Percentiles rank a stretch among this genome's conserved stretches.
These are phyloP conservation scores for Drosophila ananassae DNA, from an alignment of 1,140 invertebrate species.

Conservation along the genomic window DNA sequence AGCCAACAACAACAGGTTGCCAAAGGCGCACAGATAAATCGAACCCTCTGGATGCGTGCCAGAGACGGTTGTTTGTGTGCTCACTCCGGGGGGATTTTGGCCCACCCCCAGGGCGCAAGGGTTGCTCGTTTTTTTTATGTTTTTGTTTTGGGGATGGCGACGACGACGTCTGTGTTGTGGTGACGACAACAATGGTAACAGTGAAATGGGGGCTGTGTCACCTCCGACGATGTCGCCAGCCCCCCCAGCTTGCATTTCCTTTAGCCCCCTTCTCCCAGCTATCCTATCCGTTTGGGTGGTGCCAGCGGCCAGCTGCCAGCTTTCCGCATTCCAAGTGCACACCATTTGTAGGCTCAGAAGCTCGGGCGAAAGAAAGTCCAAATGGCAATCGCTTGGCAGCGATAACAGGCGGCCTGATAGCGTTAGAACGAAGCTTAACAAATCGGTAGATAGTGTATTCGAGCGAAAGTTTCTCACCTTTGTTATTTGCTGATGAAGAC, in stretches of 20 bases:
- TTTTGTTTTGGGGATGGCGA: background rate
- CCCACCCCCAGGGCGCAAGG: slow-evolving; percentile 26
- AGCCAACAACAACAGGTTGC: slow-evolving; percentile 74
- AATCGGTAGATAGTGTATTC: slow-evolving; percentile 4
- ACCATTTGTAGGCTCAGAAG: slow-evolving; percentile 30
- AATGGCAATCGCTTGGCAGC: slow-evolving; percentile 18
- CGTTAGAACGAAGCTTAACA: slow-evolving; percentile 1
- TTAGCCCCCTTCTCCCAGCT: background rate
- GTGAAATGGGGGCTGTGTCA: slow-evolving; percentile 13
- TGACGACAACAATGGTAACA: slow-evolving; percentile 46
- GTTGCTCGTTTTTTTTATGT: slow-evolving; percentile 22
- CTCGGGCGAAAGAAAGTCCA: slow-evolving; percentile 29
- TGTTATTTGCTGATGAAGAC: background rate
- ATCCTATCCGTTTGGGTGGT: background rate
- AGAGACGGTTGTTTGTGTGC: background rate
- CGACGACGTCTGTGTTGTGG: slow-evolving; percentile 24
- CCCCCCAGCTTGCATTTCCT: slow-evolving; percentile 18
- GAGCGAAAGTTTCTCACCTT: background rate
- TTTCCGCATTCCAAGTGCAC: slow-evolving; percentile 24
- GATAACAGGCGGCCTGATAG: slow-evolving; percentile 39
- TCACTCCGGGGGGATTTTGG: slow-evolving; percentile 31
- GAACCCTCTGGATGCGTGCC: slow-evolving; percentile 25
- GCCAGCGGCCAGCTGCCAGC: slow-evolving; percentile 27
- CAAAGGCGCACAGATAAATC: slow-evolving; percentile 53
- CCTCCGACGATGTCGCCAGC: slow-evolving; percentile 26